Base-by-base conservation (phyloP, 2,113 vertebrate genomes). In the Solea senegalensis region DNA sequence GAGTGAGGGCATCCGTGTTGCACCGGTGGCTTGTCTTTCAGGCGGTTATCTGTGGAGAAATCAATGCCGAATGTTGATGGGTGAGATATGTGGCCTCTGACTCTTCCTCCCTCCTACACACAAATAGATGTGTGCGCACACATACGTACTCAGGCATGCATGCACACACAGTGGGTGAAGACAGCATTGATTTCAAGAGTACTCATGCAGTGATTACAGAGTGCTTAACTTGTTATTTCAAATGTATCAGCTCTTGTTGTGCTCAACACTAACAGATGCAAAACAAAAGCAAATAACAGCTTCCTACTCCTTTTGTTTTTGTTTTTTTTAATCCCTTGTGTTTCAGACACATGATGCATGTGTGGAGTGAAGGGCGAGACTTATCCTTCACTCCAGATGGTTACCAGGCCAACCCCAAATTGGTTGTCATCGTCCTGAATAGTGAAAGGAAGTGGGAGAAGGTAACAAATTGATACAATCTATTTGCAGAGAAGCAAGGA, bases 311-410 rank as follows among this genome's bases (percentile, higher is more conserved):
- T 34, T 34, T 34, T 34, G 3, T 34, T 34, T 34, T 34, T 34
- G 1, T 34, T 34, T 34, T 34, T 13, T 45, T 13, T 45, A 13
- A 9, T 45, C 48, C 48, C 49, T 7, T 76, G 50, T 79, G 50
- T 85, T 92, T 53, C 91, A 99, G 98, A 87, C 97, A 98, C 84
- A 98, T 99, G 97, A 96, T 98, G 95, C 97, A 97, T 14, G 95
- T 98, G 75, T 96, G 94, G 52, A 96, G 96, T 79, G 94, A 97
- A 44, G 97, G 95, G n/a, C 94, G 94, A 85, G 98, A 99, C 88
- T 81, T 99, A 82, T 98, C 97, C 82, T 99, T 99, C 92, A 99
- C 96, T 2, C 95, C 95, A 5, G 96, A 99, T 62, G 98, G 98
- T 48, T 99, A 99, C 74, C 98, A 99, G 88, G 95, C 95, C 8